Evolutionary conservation across 2,113 vertebrate genomes (phyloP), one percentile per base, ranked within the genome.

Genomic region (Albula goreensis): DNA sequence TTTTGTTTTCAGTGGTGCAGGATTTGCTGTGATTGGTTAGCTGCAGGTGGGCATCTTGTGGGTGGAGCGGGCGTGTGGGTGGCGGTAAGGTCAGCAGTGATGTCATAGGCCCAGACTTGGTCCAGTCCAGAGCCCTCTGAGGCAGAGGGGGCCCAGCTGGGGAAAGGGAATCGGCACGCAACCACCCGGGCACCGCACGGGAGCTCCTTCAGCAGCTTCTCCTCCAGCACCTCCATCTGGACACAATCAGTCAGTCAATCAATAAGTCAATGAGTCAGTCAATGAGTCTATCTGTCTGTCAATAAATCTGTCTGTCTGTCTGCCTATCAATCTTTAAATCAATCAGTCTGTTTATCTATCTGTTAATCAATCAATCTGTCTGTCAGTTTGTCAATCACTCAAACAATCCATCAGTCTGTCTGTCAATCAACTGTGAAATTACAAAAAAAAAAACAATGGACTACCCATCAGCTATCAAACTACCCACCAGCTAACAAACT

Each of bases 121-220:
- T 95, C 90, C 0, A 96, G 92, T 51, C 93, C 92, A 0, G 88
- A 88, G 31, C 95, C 95, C 7, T 87, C 85, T 2, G 89, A 91
- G 0, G 81, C 90, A 2, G 89, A 86, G 5, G 89, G 87, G 3
- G 91, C 87, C 94, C 94, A 96, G 83, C 88, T 22, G 49, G 93
- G 86, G 83, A 95, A 92, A 13, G 94, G 93, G 89, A 93, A 96
- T 15, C 94, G 92, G 80, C 94, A 95, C 49, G 93, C 78, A 6
- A 96, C 88, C 87, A 96, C 92, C 82, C 88, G 50, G 0, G 92
- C 90, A 11, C 93, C 91, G 56, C 93, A 89, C 1, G 90, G 89
- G 79, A 95, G 92, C 88, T 96, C 95, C 77, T 87, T 91, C 87
- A 93, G 50, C 83, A 95, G 89, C 91, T 96, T 96, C 82, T 94